Evolutionary conservation across 1,140 invertebrate species (phyloP), one percentile per base, ranked within the genome.

Genomic region (Leptestheria dahalacensis): DNA sequence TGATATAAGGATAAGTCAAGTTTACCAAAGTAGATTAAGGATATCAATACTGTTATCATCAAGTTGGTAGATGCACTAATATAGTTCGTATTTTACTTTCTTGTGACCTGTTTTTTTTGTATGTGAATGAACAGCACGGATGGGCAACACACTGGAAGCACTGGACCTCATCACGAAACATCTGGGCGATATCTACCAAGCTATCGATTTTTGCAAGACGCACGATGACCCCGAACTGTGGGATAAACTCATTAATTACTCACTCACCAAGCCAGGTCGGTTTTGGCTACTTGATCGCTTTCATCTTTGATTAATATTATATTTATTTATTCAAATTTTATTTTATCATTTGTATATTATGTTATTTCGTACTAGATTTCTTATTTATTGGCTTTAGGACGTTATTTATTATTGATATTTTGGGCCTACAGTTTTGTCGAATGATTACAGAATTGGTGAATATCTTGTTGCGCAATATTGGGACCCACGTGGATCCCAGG

Each of bases 121-220:
- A 11, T 56, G 12, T 59, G 67, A 64, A 41, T 61, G 66, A 65
- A 57, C 65, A 81, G 83, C 82, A 26, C 78, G 91, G 62, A 96
- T 96, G 73, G 95, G 95, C 1, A 91, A 94, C 69, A 85, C 85
- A 1, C 83, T 84, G 64, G 88, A 96, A 73, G 95, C 95, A 2
- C 73, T 99, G 47, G 79, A 85, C 64, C 79, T 97, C 23, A 97
- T 97, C 66, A 91, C 89, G 48, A 78, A 85, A 61, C 78, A 91
- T 68, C 71, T 96, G 46, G 77, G 83, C 61, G 87, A 97, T 66
- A 92, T 97, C 65, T 81, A 93, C 66, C 83, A 88, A 73, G 95
- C 95, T 0, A 94, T 99, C 56, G 82, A 84, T 23, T 98, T 99
- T 75, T 99, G 96, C 72, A 92, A 94, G 71, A 91, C 97, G 69